Evolutionary conservation across 2,797 vertebrate species (phyloP), one percentile per base, ranked within the genome.

Genomic region (Nannoperca australis): DNA sequence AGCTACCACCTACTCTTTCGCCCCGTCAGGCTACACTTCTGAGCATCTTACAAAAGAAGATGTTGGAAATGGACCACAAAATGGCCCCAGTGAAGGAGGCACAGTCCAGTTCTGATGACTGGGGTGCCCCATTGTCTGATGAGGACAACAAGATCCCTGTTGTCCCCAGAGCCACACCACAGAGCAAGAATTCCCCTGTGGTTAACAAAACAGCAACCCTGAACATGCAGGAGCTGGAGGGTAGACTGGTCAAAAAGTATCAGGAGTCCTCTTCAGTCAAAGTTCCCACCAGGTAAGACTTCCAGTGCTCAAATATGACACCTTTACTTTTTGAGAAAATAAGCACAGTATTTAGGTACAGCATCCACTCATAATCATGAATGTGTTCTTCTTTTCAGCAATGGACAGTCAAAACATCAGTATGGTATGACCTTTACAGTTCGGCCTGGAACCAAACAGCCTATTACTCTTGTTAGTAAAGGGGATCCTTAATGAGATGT

Each of bases 21-120:
- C 42, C 88, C 32, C 94, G 86, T 63, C 95, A 96, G 79, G 82
- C 92, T 54, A 95, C 95, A 3, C 92, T 96, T 7, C 89, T 94
- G 27, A 94, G 94, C 76, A 96, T 96, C 85, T 77, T 96, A 64
- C 95, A 96, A 70, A 96, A 94, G 79, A 96, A 96, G 86, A 96
- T 96, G 95, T 49, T 95, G 66, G 95, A 96, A 85, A 95, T 96
- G 94, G 95, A 95, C 74, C 87, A 92, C 7, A 95, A 93, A 89
- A 91, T 95, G 62, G 32, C 18, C 8, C 72, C 76, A 1, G 36
- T 30, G 5, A 88, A 77, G 18, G 90, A 94, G 20, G 15, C 72
- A 1, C 94, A 95, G 49, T 42, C 85, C 2, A 72, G n/a, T 7
- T 83, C 81, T 1, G 94, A 96, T 45, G 95, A 95, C 22, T 96